Percentiles rank a stretch among this genome's conserved stretches.
Conservation (phyloP, 2,113 vertebrate genomes). For the Cyanoliseus patagonus region DNA sequence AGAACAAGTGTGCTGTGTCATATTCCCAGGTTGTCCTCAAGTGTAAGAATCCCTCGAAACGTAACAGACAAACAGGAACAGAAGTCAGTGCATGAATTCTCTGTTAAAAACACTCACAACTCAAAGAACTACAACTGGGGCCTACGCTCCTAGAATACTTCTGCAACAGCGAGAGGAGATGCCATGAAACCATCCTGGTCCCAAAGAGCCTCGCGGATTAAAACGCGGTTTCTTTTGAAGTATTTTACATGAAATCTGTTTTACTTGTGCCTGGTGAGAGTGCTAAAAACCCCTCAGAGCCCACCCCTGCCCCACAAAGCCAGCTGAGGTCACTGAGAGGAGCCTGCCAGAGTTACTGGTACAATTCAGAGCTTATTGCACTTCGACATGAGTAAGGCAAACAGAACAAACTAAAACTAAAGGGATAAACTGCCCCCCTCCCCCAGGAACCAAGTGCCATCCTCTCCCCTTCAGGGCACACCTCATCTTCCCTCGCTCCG, state of each 20-base stretch:
- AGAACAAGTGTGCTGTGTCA: conserved; percentile 59
- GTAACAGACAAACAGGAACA: background rate
- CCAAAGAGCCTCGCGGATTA: conserved; percentile 39
- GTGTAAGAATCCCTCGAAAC: conserved; percentile 55
- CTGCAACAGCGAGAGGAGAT: conserved; percentile 19
- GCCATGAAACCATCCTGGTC: conserved; percentile 39
- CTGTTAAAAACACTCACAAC: conserved; percentile 29
- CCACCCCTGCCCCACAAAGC: conserved; percentile 32
- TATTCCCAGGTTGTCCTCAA: conserved; percentile 52
- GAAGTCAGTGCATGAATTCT: conserved; percentile 60
- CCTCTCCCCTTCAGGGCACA: background rate
- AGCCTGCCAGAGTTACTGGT: conserved; percentile 59
- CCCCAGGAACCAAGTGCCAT: background rate
- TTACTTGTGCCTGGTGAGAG: conserved; percentile 22
- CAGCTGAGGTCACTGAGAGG: conserved; percentile 47
- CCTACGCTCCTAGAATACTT: conserved; percentile 4
- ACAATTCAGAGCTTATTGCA: conserved; percentile 78
- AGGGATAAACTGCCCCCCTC: conserved; percentile 61
- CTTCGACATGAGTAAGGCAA: conserved; percentile 81
- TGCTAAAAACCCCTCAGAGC: conserved; percentile 46
- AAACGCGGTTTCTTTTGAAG: conserved; percentile 9
- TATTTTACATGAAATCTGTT: conserved; percentile 33
- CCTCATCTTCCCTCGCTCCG: background rate
- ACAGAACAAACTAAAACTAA: conserved; percentile 59
- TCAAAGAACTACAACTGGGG: conserved; percentile 8